Conservation (phyloP, 30 jellyfish, hydroid and myxozoan species). For the Pelagia noctiluca region DNA sequence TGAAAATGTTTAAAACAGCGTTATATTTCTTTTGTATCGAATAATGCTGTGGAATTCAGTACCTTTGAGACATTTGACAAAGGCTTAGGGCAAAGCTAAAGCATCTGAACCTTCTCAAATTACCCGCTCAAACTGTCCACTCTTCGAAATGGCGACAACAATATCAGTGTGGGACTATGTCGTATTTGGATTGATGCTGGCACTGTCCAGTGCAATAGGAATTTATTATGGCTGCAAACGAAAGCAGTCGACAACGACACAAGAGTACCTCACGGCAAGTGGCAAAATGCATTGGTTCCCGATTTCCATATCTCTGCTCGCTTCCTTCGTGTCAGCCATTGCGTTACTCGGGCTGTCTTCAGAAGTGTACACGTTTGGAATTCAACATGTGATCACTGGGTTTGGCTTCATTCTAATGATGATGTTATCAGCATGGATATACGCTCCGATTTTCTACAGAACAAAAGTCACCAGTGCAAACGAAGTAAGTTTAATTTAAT, state of each 20-base stretch:
- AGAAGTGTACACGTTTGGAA: conserved; percentile 65
- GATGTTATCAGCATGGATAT: conserved; percentile 48
- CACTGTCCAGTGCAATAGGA: conserved; percentile 55
- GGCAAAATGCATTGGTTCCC: conserved; percentile 77
- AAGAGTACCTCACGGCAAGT: conserved; percentile 67
- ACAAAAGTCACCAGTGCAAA: conserved; percentile 73
- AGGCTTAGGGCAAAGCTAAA: too few species aligned
- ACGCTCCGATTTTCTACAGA: conserved; percentile 81
- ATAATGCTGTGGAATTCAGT: too few species aligned
- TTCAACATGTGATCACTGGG: conserved; percentile 31
- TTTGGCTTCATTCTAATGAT: conserved; percentile 42
- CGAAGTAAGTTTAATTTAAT: conserved; percentile 76
- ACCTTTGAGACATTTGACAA: too few species aligned
- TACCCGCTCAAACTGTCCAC: too few species aligned
- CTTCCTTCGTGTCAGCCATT: conserved; percentile 61
- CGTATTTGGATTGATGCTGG: conserved; percentile 56
- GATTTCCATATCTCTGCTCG: conserved; percentile 53
- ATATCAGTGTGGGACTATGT: conserved; percentile 58
- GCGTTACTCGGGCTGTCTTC: conserved; percentile 61
- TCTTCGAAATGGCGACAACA: too few species aligned
- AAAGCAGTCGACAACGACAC: conserved; percentile 43
- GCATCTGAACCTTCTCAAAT: too few species aligned
- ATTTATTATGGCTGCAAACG: conserved; percentile 66
- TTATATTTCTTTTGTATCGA: too few species aligned
- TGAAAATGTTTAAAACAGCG: too few species aligned